Conservation (phyloP, 2,113 vertebrate genomes). For the Manacus vitellinus region DNA sequence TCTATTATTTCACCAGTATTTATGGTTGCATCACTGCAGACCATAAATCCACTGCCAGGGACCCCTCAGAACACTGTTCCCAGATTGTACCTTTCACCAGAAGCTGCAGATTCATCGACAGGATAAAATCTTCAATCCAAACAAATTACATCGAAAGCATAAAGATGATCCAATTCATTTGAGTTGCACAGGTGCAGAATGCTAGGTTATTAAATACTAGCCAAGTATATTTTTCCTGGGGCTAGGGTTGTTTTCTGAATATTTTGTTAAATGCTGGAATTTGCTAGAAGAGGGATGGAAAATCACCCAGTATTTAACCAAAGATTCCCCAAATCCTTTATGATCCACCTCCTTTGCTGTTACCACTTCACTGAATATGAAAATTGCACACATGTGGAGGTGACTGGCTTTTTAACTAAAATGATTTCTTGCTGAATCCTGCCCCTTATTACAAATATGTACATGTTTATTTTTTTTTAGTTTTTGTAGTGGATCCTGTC, state of each 20-base stretch:
- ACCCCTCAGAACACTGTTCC: background rate
- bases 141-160: background rate
- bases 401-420: background rate
- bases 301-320: background rate
- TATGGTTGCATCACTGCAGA: background rate
- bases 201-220: background rate
- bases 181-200: background rate
- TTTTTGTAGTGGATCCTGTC: background rate
- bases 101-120: background rate
- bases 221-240: background rate
- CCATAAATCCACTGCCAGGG: background rate
- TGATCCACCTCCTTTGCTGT: background rate
- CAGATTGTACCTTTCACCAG: background rate
- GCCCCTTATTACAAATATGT: background rate
- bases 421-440: background rate
- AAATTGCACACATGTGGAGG: background rate
- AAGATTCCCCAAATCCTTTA: background rate
- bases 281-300: background rate
- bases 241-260: background rate
- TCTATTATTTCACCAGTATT: background rate
- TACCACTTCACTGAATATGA: background rate
- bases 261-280: background rate
- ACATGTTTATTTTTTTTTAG: background rate
- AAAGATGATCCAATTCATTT: background rate
- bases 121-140: background rate